Evolutionary conservation across 2,113 vertebrate genomes (phyloP), one percentile per base, ranked within the genome.

Genomic region (Sporophila hypoxantha): DNA sequence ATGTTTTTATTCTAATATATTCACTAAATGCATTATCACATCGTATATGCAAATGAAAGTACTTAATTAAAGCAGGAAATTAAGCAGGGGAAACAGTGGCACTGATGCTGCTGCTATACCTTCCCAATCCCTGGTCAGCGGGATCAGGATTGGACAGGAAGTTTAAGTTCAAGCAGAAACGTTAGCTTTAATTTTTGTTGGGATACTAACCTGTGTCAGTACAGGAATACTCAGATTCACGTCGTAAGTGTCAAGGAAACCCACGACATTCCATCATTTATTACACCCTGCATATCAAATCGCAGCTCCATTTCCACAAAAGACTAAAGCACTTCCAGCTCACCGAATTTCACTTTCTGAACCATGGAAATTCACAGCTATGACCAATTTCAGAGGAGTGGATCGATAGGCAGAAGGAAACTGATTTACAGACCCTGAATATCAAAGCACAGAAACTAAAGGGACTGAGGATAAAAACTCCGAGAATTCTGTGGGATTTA

Each of bases 31-130:
- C 50, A 80, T 93, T 93, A 93, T 69, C 85, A 6, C 53, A 3
- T 76, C 76, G 34, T 94, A n/a, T 96, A 96, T 84, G 78, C 85
- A 95, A 94, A 96, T 76, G 46, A 94, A 90, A 79, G 80, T 73
- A n/a, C 92, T 95, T 93, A 96, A 95, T 95, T 93, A 91, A 95
- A 93, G 61, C 55, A 55, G 59, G 89, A 71, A 96, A 95, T 92
- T 91, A 95, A 95, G 93, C 49, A 57, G 68, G 68, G 81, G 76
- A 67, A 89, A 56, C 74, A 65, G 76, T 8, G 57, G 80, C 59
- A 29, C 36, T 37, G 62, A 84, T 41, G 37, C 59, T 21, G 37
- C 75, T 27, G 27, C n/a, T 47, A n/a, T 30, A 62, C 34, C 37
- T 60, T n/a, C 17, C 32, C 89, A 81, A 39, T 15, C 60, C 68